Base-by-base conservation (phyloP, 2,888 invertebrate genomes). In the Xestia c-nigrum region DNA sequence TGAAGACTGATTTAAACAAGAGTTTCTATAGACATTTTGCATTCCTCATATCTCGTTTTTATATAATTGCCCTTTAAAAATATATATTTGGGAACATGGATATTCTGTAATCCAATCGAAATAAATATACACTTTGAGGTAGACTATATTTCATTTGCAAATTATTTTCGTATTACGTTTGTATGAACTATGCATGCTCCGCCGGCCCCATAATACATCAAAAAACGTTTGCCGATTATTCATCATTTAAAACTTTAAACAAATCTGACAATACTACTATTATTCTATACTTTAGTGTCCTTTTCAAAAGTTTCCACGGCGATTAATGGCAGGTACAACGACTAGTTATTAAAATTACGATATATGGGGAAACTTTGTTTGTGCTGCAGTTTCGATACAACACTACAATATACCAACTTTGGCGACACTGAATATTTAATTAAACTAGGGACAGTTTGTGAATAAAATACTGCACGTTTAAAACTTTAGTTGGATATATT, bases 351-450 rank as follows among this genome's bases (percentile, higher is more conserved):
- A 74, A 84, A 85, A 85, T 84, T 47, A 79, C 79, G 59, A 79
- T 85, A 78, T 74, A 85, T 79, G 82, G 66, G 74, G 0, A 10
- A 85, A 84, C 71, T 84, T 85, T 81, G 75, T 75, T 74, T 68
- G 57, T 66, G 31, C 31, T 57, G 14, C 47, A 85, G 71, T 79
- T 82, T 63, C 82, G 59, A 82, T 85, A 85, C 63, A 55, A 68
- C 2, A 76, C 63, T 79, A 63, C 55, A 69, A 73, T 69, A 72
- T 75, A 84, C 70, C 38, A 81, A 85, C 69, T 81, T 78, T 5
- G 72, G 67, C 55, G 71, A 73, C 83, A 75, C 57, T 70, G 83
- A 63, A 83, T 83, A 83, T 83, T 85, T 81, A 85, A 85, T 84
- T 84, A 84, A 85, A 85, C 74, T 71, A 70, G 63, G 67, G 66